Base-by-base conservation (phyloP, 64 coral and sea anemone genomes). In the Pocillopora verrucosa region DNA sequence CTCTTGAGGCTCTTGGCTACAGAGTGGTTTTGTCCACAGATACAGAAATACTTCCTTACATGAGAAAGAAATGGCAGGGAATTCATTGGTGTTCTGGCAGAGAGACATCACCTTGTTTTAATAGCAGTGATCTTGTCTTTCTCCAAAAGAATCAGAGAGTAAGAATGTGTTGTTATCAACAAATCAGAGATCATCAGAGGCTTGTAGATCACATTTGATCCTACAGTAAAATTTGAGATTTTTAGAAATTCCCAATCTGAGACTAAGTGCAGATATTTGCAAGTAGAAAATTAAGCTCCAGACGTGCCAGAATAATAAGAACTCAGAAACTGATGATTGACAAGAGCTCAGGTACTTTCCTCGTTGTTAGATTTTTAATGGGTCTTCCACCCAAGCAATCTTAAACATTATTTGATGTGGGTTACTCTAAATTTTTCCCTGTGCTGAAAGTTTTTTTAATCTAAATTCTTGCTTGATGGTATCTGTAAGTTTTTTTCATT, bases 1-100 rank as follows among this genome's bases (percentile, higher is more conserved):
- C 65, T 3, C 72, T 85, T 72, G 35, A 72, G 56, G 20, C 9
- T 57, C 82, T 85, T 85, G 82, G 82, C 5, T 85, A 85, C 41
- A 85, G 57, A 85, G 64, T 56, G 35, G 30, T 34, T 35, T 35
- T 81, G 22, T 72, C 70, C 36, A 72, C 25, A 56, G 19, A 85
- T 45, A 15, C 82, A 69, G 41, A 41, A 38, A 65, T 26, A 30
- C 16, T 37, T 5, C 12, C 65, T 37, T 81, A 22, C n/a, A 22
- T 72, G 0, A 24, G 70, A 67, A 61, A 83, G 22, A 17, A 20
- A 70, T 70, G 67, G 41, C 38, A 19, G 10, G 36, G 65, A 58
- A 3, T n/a, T 17, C 25, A 38, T 56, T 85, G 82, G 82, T 85
- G 82, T 56, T 20, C 70, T 24, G 20, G 20, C 1, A 17, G 20